Percentiles rank a stretch among this genome's conserved stretches.
Conservation (phyloP, 37 sponge, comb jelly and placozoan species). For the Tethya wilhelma region DNA sequence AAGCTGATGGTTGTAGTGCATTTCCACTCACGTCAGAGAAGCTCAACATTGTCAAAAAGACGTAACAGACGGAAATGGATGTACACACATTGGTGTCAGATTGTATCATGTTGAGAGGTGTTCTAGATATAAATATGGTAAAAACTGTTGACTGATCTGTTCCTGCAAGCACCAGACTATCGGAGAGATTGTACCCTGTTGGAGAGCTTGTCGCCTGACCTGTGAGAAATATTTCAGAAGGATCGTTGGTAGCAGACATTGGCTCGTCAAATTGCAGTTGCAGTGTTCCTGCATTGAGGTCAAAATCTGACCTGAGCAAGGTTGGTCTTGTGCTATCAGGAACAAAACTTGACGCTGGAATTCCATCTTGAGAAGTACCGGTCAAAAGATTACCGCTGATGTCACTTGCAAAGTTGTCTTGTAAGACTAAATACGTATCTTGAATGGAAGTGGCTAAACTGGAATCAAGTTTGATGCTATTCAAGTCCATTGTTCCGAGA, state of each 20-base stretch:
- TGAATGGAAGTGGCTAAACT: background rate
- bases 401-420: conserved; percentile 8
- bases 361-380: background rate
- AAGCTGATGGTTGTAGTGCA: background rate
- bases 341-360: background rate
- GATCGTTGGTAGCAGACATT: background rate
- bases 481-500: background rate
- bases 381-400: conserved; percentile 19
- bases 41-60: background rate
- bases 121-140: background rate
- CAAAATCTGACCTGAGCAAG: background rate
- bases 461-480: background rate
- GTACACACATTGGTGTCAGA: conserved; percentile 17
- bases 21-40: conserved; percentile 21
- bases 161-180: background rate
- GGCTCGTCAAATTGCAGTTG: background rate
- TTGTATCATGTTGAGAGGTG: conserved; percentile 8
- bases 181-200: background rate
- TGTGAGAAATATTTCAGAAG: background rate
- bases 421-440: conserved; percentile 16
- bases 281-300: background rate
- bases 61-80: background rate
- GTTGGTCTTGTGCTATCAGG: background rate
- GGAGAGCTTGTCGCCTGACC: conserved; percentile 2
- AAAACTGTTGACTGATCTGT: background rate